These are phyloP conservation scores for Noctua comes DNA, from an alignment of 2,888 invertebrate species.

Conservation along the genomic window DNA sequence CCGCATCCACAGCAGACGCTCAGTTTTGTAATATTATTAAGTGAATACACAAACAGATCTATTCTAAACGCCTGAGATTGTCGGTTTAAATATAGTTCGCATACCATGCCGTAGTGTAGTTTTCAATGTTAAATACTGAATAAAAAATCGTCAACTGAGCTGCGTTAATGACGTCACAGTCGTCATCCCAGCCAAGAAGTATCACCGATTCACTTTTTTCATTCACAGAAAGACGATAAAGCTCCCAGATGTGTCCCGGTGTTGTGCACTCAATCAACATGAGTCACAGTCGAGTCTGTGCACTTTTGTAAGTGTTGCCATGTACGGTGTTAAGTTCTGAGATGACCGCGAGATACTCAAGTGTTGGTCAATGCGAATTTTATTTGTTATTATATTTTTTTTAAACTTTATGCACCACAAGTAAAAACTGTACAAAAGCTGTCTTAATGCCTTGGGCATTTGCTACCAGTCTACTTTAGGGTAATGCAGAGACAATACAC, in stretches of 20 bases:
- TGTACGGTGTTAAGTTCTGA: slow-evolving; percentile 71
- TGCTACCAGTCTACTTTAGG: no score
- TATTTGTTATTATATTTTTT: background rate
- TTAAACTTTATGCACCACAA: no score
- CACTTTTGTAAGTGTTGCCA: slow-evolving; percentile 79
- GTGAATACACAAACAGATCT: slow-evolving; percentile 31
- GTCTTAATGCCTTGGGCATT: no score
- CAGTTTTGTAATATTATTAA: slow-evolving; percentile 22
- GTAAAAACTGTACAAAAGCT: no score
- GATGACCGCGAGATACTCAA: slow-evolving; percentile 68
- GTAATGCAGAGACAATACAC: no score
- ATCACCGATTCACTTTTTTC: slow-evolving; percentile 42
- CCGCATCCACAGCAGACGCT: slow-evolving; percentile 8
- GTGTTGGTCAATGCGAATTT: slow-evolving; percentile 40
- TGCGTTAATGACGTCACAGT: slow-evolving; percentile 20
- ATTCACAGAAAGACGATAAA: slow-evolving; percentile 63
- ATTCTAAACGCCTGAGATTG: slow-evolving; percentile 31
- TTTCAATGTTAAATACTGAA: slow-evolving; percentile 38
- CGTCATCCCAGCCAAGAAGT: slow-evolving; percentile 17
- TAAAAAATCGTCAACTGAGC: slow-evolving; percentile 15
- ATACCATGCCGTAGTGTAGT: slow-evolving; percentile 11
- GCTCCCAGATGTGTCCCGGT: slow-evolving; percentile 61
- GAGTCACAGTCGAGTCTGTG: slow-evolving; percentile 74
- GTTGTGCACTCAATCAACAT: slow-evolving; percentile 74
- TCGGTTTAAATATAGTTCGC: slow-evolving; percentile 46